Percentiles rank a stretch among this genome's conserved stretches.
phyloP scores from a whole-genome alignment of 2,113 vertebrate genomes.

The Pontoporia blainvillei region DNA sequence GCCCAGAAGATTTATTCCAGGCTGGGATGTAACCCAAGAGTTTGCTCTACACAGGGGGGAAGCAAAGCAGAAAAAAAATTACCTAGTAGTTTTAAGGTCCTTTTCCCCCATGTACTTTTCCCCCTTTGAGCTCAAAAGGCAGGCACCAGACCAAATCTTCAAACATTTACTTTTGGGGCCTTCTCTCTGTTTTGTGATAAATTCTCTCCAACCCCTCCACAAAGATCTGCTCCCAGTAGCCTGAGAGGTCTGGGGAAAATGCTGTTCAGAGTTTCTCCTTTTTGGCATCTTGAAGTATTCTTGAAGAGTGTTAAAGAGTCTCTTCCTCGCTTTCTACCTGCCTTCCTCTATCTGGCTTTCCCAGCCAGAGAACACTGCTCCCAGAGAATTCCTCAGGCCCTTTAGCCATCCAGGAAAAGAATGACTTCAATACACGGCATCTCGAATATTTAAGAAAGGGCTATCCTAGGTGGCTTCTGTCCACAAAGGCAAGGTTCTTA shows the following conservation, averaged over 20 bases:
- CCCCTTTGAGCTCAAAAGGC: neutral
- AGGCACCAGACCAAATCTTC: neutral
- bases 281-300: neutral
- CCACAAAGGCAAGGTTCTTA: neutral
- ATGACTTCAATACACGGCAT: neutral
- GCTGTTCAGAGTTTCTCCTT: neutral
- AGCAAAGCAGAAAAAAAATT: neutral
- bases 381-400: neutral
- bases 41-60: slow-evolving; percentile 37
- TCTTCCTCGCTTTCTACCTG: neutral
- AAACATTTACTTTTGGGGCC: slow-evolving; percentile 18
- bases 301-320: neutral
- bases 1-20: slow-evolving; percentile 54
- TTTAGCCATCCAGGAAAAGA: neutral
- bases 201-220: neutral
- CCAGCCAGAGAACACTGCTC: neutral
- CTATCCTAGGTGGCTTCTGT: neutral
- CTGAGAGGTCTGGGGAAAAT: neutral
- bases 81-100: neutral
- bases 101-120: neutral
- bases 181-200: slow-evolving; percentile 28
- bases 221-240: neutral
- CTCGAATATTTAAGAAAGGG: neutral
- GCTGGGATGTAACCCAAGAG: slow-evolving; percentile 30
- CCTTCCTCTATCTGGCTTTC: neutral